phyloP scores from a whole-genome alignment of 2,888 invertebrate genomes.

The Malacosoma neustria region DNA sequence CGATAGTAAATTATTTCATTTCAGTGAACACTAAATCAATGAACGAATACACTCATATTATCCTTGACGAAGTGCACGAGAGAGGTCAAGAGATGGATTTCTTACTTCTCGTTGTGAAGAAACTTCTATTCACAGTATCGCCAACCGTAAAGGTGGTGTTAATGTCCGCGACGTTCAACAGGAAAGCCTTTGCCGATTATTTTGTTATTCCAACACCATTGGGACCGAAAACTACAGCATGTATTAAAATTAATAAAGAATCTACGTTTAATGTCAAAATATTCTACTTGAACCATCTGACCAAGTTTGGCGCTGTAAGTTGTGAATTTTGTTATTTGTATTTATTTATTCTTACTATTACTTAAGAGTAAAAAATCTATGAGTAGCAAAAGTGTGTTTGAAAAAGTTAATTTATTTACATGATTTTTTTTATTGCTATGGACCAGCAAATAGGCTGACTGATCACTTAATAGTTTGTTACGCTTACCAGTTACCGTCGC shows the following conservation, averaged over 20 bases:
- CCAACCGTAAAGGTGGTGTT: slow-evolving; percentile 73
- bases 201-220: slow-evolving; percentile 50
- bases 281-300: slow-evolving; percentile 76
- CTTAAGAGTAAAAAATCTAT: no score
- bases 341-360: slow-evolving; percentile 1
- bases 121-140: slow-evolving; percentile 77
- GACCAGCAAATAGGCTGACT: no score
- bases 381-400: no score
- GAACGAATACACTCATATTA: slow-evolving; percentile 88
- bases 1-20: no score
- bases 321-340: not conserved
- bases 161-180: slow-evolving; percentile 96
- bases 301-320: slow-evolving; percentile 64
- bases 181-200: slow-evolving; percentile 81
- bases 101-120: slow-evolving; percentile 86
- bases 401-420: no score
- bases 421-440: no score
- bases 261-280: slow-evolving; percentile 72
- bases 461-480: no score
- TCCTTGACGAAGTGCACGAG: slow-evolving; percentile 96
- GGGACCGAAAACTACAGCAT: slow-evolving; percentile 40
- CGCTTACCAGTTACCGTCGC: no score
- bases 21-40: slow-evolving; percentile 79
- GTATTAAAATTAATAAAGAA: slow-evolving; percentile 57
- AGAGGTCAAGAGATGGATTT: slow-evolving; percentile 95